These are phyloP conservation scores for Scomber colias DNA, from an alignment of 2,113 vertebrate genomes.

Conservation along the genomic window DNA sequence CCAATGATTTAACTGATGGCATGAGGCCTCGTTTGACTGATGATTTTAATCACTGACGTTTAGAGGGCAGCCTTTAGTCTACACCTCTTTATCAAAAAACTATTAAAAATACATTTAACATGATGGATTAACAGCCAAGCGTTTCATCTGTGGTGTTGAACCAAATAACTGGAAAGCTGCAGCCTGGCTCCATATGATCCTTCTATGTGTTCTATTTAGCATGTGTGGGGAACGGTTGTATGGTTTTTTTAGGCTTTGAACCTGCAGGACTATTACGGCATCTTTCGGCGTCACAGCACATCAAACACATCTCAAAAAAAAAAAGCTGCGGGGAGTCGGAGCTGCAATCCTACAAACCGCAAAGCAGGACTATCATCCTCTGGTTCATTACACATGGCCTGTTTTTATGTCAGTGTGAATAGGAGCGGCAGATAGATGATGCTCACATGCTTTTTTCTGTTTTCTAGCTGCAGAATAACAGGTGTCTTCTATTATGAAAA, in stretches of 20 bases:
- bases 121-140: slow-evolving; percentile 18
- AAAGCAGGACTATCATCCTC: slow-evolving; percentile 38
- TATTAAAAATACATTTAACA: slow-evolving; percentile 1
- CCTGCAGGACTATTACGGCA: slow-evolving; percentile 40
- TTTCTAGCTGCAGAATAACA: background rate
- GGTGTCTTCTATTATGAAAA: slow-evolving; percentile 5
- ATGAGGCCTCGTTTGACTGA: background rate
- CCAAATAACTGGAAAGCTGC: slow-evolving; percentile 1
- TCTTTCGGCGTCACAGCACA: slow-evolving; percentile 59
- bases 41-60: background rate
- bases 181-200: background rate
- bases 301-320: slow-evolving; percentile 32
- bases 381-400: slow-evolving; percentile 58
- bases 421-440: slow-evolving; percentile 10
- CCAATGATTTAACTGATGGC: no score
- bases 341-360: slow-evolving; percentile 37
- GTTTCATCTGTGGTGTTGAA: slow-evolving; percentile 20
- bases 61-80: background rate
- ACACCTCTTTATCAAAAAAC: slow-evolving; percentile 9
- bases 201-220: background rate
- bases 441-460: background rate
- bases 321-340: slow-evolving; percentile 28
- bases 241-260: slow-evolving; percentile 45
- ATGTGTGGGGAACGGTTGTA: slow-evolving; percentile 28
- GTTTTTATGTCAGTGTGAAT: slow-evolving; percentile 8